These are phyloP conservation scores for Nephila pilipes DNA, from an alignment of 1,140 invertebrate genomes.

Conservation along the genomic window DNA sequence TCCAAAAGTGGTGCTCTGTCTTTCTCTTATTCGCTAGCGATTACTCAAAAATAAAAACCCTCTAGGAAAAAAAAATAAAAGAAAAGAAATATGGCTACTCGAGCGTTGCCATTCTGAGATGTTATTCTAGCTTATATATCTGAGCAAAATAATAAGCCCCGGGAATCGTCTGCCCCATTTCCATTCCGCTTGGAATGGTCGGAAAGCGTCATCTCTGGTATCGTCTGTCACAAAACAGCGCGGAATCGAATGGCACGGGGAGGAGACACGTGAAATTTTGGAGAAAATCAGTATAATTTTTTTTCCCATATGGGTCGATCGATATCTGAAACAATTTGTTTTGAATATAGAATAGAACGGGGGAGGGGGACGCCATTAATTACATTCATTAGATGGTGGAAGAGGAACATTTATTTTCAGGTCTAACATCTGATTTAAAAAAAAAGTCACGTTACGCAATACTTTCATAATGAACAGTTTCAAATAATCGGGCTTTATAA, in stretches of 20 bases:
- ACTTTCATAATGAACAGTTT: no score
- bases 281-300: background rate
- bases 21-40: slow-evolving; percentile 70
- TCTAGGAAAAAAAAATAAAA: background rate
- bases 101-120: slow-evolving; percentile 7
- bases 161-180: slow-evolving; percentile 17
- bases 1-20: slow-evolving; percentile 67
- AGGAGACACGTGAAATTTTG: background rate
- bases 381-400: no score
- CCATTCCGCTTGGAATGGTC: slow-evolving; percentile 6
- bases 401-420: no score
- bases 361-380: no score
- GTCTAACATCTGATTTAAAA: no score
- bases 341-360: no score
- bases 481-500: no score
- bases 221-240: background rate
- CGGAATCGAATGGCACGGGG: background rate
- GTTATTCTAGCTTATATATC: slow-evolving; percentile 35
- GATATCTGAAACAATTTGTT: no score
- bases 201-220: background rate
- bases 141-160: slow-evolving; percentile 40
- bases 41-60: slow-evolving; percentile 50
- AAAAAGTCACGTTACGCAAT: no score
- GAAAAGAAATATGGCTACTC: slow-evolving; percentile 16
- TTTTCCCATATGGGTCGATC: background rate